These are phyloP conservation scores for Austrofundulus limnaeus DNA, from an alignment of 2,113 vertebrate species.

Conservation along the genomic window DNA sequence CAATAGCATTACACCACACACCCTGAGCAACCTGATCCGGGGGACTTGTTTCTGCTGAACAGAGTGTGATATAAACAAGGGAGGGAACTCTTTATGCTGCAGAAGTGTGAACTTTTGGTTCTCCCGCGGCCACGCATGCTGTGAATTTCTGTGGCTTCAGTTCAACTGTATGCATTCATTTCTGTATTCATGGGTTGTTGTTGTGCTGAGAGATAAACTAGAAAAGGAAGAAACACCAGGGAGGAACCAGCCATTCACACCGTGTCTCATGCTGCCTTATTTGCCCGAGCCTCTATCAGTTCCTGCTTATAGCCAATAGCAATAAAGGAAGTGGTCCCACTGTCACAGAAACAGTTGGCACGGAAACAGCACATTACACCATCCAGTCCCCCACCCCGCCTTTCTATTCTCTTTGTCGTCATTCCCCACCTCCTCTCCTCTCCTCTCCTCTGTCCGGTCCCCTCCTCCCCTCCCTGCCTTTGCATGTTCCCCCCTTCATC, in stretches of 20 bases:
- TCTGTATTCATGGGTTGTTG: constrained; percentile 1
- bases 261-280: constrained; percentile 55
- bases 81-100: constrained; percentile 46
- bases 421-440: constrained; percentile 51
- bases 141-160: constrained; percentile 3
- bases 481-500: constrained; percentile 70
- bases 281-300: constrained; percentile 66
- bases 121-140: constrained; percentile 17
- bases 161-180: background rate
- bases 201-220: constrained; percentile 22
- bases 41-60: constrained; percentile 44
- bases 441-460: constrained; percentile 8
- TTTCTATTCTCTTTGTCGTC: constrained; percentile 72
- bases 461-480: constrained; percentile 48
- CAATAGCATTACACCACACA: constrained; percentile 63
- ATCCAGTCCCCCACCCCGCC: constrained; percentile 66
- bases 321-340: constrained; percentile 76
- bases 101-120: constrained; percentile 9
- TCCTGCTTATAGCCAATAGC: constrained; percentile 71
- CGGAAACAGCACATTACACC: constrained; percentile 82
- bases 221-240: constrained; percentile 26
- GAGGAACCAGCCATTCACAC: constrained; percentile 48
- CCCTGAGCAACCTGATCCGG: constrained; percentile 52
- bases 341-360: constrained; percentile 83
- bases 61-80: constrained; percentile 36